Conservation (phyloP, 2,888 invertebrate species). For the Melanostoma mellinum region DNA sequence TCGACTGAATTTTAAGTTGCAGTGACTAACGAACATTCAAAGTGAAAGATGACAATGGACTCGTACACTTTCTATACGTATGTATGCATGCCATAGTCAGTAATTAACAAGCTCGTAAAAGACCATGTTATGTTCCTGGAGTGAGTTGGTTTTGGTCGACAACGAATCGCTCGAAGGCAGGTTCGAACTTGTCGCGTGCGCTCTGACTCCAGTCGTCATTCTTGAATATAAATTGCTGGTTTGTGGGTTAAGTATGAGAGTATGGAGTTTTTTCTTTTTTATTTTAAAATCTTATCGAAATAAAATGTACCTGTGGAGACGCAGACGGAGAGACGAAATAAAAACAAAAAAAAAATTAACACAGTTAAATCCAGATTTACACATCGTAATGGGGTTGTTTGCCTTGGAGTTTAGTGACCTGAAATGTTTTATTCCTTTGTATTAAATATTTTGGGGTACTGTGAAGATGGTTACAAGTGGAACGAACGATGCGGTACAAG, state of each 20-base stretch:
- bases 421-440: conserved; percentile 23
- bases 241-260: conserved; percentile 47
- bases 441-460: conserved; percentile 10
- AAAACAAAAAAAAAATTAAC: conserved; percentile 1
- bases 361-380: conserved; percentile 49
- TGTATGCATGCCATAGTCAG: too few relatives aligned
- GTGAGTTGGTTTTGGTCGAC: not conserved
- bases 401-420: conserved; percentile 62
- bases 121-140: conserved; percentile 28
- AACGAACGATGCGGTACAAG: too few relatives aligned
- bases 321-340: not conserved
- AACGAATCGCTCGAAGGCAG: conserved; percentile 12
- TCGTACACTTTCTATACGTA: too few relatives aligned
- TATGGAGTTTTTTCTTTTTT: conserved; percentile 11
- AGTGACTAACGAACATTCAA: too few relatives aligned
- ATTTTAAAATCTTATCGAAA: not conserved
- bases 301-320: conserved; percentile 8
- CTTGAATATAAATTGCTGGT: conserved; percentile 51
- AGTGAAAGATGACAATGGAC: conserved; percentile 10
- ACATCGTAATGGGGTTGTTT: conserved; percentile 47
- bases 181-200: conserved; percentile 53
- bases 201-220: conserved; percentile 23
- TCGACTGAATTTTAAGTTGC: too few relatives aligned
- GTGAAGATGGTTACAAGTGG: too few relatives aligned
- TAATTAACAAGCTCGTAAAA: conserved; percentile 47